These are phyloP conservation scores for Scomber scombrus DNA, from an alignment of 2,113 vertebrate genomes.

Conservation along the genomic window DNA sequence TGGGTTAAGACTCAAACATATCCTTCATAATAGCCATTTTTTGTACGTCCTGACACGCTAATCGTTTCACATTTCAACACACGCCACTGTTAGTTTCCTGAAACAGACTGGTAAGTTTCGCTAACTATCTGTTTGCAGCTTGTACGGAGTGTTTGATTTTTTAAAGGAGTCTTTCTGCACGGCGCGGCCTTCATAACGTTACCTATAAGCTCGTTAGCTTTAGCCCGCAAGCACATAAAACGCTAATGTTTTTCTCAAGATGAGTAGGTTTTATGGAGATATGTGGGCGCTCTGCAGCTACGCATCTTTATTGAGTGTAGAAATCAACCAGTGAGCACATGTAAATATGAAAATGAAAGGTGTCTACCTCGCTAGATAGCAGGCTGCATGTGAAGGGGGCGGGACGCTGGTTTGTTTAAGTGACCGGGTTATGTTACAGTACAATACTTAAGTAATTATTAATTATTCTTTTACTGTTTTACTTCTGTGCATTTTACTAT, in stretches of 20 bases:
- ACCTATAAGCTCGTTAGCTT: slow-evolving; percentile 45
- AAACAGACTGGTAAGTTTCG: slow-evolving; percentile 75
- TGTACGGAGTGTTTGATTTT: slow-evolving; percentile 65
- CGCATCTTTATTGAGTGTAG: accelerated
- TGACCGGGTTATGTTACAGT: slow-evolving; percentile 27
- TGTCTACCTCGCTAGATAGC: slow-evolving; percentile 31
- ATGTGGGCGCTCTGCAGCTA: accelerated
- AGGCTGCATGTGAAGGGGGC: slow-evolving; percentile 81
- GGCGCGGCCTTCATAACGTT: slow-evolving; percentile 70
- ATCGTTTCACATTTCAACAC: slow-evolving; percentile 28
- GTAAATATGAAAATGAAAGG: background rate
- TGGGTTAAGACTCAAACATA: slow-evolving; percentile 63
- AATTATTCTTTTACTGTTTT: too few relatives aligned
- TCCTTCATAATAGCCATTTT: slow-evolving; percentile 50
- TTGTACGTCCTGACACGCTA: slow-evolving; percentile 4
- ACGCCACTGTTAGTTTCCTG: slow-evolving; percentile 38
- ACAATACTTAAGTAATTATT: background rate
- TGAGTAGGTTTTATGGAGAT: accelerated
- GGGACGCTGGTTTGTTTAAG: slow-evolving; percentile 64
- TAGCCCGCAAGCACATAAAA: slow-evolving; percentile 35
- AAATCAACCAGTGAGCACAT: background rate
- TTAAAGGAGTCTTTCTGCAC: slow-evolving; percentile 65
- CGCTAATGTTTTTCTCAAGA: too few relatives aligned
- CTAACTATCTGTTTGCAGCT: slow-evolving; percentile 59
- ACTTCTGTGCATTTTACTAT: too few relatives aligned